Base-by-base conservation (phyloP, 2,888 invertebrate genomes). In the Zygaena filipendulae region DNA sequence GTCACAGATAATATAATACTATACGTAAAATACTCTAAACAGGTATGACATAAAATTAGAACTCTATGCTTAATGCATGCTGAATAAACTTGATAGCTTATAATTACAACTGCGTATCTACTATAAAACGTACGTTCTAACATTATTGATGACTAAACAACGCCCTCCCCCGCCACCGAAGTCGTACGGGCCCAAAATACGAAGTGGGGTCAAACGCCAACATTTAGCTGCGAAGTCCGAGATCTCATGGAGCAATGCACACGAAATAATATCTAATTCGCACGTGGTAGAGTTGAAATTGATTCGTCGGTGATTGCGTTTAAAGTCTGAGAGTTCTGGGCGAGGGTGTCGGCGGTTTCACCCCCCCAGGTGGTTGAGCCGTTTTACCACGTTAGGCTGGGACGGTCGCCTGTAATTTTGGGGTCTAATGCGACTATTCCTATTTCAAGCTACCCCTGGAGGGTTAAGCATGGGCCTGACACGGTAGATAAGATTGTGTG, bases 391-490 rank as follows among this genome's bases (percentile, higher is more conserved):
- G 74, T 75, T 74, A 72, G 75, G 66, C 69, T 59, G 69, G 66
- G 75, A 74, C 75, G 75, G 74, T 71, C 70, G 70, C 67, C 74
- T 72, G 75, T 75, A 77, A 77, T 77, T 77, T 72, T 64, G 74
- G 67, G 55, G 63, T 69, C 74, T 79, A 77, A 79, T 79, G 75
- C 75, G 72, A 69, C 79, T 72, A 77, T 75, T 74, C 72, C 77
- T 77, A 77, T 77, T 77, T 75, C 63, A 66, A 74, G 64, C 57
- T 62, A 69, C 74, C 74, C 67, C 67, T 59, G 58, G 51, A 53
- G 62, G 50, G 61, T 70, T 72, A 71, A 74, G 67, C 59, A 63
- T 59, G 59, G 58, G 68, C 62, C 69, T 72, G 74, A 55, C 61
- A 58, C 53, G 49, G 35, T 55, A 72, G 75, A 75, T 75, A 75